phyloP scores from a whole-genome alignment of 2,888 invertebrate species.

The Drosophila anomelani region DNA sequence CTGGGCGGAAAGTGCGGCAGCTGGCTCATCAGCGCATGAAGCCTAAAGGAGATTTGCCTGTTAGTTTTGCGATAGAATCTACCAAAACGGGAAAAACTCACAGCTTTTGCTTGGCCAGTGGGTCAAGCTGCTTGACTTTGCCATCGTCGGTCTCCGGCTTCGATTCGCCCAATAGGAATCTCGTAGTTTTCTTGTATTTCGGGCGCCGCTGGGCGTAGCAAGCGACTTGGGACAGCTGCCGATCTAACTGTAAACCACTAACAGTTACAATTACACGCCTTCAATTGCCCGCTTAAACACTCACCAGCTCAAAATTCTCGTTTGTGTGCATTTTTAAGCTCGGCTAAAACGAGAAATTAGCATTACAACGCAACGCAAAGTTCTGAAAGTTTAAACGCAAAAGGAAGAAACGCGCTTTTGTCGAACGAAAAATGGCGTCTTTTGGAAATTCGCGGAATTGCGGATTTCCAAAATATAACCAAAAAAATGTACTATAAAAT shows the following conservation, averaged over 20 bases:
- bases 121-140: not conserved
- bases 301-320: conserved; percentile 17
- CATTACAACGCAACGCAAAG: not conserved
- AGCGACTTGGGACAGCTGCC: conserved; percentile 22
- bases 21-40: not conserved
- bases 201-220: too few relatives aligned
- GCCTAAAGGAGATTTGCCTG: conserved; percentile 1
- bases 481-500: conserved; percentile 5
- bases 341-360: not conserved
- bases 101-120: not conserved
- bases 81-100: not conserved
- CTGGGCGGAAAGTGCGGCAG: conserved; percentile 47
- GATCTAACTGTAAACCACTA: conserved; percentile 20
- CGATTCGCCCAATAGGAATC: not conserved
- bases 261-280: not conserved
- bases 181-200: not conserved
- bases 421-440: not conserved
- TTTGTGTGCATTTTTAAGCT: conserved; percentile 1
- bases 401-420: not conserved
- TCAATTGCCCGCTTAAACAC: not conserved
- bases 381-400: not conserved
- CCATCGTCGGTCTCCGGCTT: not conserved
- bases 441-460: not conserved
- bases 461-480: not conserved
- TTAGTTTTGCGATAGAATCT: too few relatives aligned